Evolutionary conservation across 2,113 vertebrate genomes (phyloP).

Genomic region (Aplodontia rufa): DNA sequence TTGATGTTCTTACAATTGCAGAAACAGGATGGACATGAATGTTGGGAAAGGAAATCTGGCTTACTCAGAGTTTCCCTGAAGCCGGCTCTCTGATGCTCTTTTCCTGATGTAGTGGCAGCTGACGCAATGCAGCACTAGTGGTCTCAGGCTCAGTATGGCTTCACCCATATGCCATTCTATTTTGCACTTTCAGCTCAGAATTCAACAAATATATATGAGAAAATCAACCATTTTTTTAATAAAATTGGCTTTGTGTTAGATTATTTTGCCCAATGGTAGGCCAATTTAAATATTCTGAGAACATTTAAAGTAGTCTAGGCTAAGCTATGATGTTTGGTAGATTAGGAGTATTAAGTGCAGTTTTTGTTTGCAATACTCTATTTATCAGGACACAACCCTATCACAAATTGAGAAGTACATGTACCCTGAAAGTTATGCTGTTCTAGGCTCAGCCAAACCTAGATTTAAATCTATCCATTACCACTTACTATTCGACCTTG

Average conservation of each 20-base stretch:
- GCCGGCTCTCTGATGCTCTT: fast-evolving
- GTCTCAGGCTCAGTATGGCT: no score
- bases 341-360: not conserved
- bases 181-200: not conserved
- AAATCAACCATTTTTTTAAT: not conserved
- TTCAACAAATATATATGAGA: not conserved
- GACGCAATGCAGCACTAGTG: not conserved
- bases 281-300: not conserved
- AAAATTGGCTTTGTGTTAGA: not conserved
- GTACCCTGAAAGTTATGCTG: not conserved
- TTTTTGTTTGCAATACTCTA: not conserved
- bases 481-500: not conserved
- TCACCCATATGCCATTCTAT: not conserved
- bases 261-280: not conserved
- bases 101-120: not conserved
- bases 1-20: not conserved
- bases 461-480: not conserved
- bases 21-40: not conserved
- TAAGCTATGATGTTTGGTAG: not conserved
- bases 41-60: not conserved
- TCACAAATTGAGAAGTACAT: not conserved
- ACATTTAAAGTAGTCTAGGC: not conserved
- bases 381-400: not conserved
- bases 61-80: not conserved
- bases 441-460: not conserved